Conservation (phyloP, 2,797 vertebrate genomes). For the Acanthopagrus latus region DNA sequence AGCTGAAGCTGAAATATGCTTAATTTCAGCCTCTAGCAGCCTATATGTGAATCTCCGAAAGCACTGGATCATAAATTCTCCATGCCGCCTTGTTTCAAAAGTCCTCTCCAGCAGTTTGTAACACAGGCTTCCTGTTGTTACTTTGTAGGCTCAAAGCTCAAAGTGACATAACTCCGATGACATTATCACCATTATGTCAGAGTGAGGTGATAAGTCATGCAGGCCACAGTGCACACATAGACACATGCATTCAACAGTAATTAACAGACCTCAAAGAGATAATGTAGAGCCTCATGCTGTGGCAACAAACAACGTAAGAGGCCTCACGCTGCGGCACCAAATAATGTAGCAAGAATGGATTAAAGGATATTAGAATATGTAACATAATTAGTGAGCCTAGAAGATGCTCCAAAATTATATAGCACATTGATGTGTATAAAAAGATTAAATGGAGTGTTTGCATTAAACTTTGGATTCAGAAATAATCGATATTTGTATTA, state of each 20-base stretch:
- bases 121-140: background rate
- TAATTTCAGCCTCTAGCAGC: background rate
- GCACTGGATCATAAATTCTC: background rate
- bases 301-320: too few relatives aligned
- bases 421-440: too few relatives aligned
- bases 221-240: background rate
- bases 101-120: background rate
- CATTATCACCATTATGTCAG: background rate
- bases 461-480: too few relatives aligned
- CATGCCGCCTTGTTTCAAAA: background rate
- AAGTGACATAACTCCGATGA: background rate
- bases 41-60: background rate
- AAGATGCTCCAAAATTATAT: too few relatives aligned
- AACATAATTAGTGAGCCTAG: too few relatives aligned
- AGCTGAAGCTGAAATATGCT: background rate
- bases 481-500: too few relatives aligned
- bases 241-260: background rate
- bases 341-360: too few relatives aligned
- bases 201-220: background rate
- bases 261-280: too few relatives aligned
- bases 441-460: too few relatives aligned
- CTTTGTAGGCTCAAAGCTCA: background rate
- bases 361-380: too few relatives aligned
- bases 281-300: too few relatives aligned
- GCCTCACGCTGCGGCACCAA: too few relatives aligned